These are phyloP conservation scores for Cassiopea xamachana DNA, from an alignment of 30 jellyfish, hydroid and myxozoan genomes.

Conservation along the genomic window DNA sequence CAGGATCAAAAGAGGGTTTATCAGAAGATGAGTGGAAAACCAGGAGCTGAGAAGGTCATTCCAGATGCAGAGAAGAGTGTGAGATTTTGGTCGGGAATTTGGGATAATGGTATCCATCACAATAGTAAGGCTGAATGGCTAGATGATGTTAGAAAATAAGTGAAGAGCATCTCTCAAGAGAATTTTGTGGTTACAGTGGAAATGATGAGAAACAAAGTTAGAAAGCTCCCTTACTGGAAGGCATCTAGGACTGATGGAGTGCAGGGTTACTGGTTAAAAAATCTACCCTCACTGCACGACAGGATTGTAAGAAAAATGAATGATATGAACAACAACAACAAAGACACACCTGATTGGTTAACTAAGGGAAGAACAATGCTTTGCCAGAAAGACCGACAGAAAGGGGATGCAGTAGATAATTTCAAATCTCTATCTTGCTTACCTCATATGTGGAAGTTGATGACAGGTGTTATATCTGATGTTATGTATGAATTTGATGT, in stretches of 20 bases:
- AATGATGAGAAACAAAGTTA: background rate
- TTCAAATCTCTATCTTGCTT: constrained; percentile 27
- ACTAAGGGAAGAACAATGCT: constrained; percentile 41
- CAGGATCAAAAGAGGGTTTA: constrained; percentile 9
- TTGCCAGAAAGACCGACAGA: constrained; percentile 28
- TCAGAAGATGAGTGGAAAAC: background rate
- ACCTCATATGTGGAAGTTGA: constrained; percentile 25
- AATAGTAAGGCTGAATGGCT: constrained; percentile 17
- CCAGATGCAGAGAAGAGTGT: constrained; percentile 26
- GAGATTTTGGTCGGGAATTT: constrained; percentile 6
- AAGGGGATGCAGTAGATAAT: constrained; percentile 28
- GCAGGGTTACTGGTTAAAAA: constrained; percentile 31
- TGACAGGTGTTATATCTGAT: constrained; percentile 33
- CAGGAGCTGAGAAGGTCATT: background rate
- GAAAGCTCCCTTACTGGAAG: constrained; percentile 37
- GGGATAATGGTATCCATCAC: constrained; percentile 11
- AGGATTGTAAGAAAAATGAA: constrained; percentile 16
- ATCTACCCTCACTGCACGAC: constrained; percentile 8
- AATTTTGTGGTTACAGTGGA: background rate
- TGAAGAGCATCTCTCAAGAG: background rate
- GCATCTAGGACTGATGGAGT: constrained; percentile 50
- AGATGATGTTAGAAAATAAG: background rate
- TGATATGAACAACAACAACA: background rate
- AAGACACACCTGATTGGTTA: constrained; percentile 6
- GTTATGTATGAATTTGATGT: background rate